A percentile compares a stretch with the other conserved stretches of the same genome.
Conservation (phyloP, 2,113 vertebrate species). For the Cryptomyrus ogoouensis region DNA sequence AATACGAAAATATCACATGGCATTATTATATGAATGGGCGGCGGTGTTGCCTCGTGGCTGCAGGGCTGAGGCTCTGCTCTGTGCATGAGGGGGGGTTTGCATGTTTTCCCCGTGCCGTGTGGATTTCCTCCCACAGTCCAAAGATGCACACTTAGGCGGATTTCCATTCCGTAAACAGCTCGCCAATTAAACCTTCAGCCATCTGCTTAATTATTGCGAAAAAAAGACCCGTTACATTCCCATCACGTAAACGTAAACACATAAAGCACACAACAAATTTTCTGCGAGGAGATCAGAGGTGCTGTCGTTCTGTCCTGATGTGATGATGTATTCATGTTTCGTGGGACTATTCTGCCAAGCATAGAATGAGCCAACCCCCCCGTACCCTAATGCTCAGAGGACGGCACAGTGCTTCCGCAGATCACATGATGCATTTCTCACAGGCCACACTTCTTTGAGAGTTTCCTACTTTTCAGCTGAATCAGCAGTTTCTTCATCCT, state of each 20-base stretch:
- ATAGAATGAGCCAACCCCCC: neutral
- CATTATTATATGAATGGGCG: neutral
- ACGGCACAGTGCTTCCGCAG: neutral
- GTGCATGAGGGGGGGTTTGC: neutral
- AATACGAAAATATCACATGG: neutral
- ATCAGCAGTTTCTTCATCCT: constrained; percentile 1
- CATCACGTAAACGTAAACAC: neutral
- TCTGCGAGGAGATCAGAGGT: neutral
- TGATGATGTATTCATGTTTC: neutral
- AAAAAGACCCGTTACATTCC: neutral
- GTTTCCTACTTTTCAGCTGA: neutral
- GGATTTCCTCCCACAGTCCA: neutral
- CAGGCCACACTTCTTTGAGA: neutral
- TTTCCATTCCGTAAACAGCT: neutral
- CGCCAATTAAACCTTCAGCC: neutral
- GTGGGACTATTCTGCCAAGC: neutral
- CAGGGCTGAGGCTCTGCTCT: neutral
- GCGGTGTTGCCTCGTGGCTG: neutral
- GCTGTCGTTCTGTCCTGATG: neutral
- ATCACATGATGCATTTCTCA: neutral
- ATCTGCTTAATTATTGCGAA: neutral
- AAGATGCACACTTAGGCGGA: neutral
- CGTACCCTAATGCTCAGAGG: neutral
- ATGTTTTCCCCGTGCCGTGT: neutral
- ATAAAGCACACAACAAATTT: neutral